Conservation (phyloP, 2,797 vertebrate genomes). For the Babyrousa celebensis region DNA sequence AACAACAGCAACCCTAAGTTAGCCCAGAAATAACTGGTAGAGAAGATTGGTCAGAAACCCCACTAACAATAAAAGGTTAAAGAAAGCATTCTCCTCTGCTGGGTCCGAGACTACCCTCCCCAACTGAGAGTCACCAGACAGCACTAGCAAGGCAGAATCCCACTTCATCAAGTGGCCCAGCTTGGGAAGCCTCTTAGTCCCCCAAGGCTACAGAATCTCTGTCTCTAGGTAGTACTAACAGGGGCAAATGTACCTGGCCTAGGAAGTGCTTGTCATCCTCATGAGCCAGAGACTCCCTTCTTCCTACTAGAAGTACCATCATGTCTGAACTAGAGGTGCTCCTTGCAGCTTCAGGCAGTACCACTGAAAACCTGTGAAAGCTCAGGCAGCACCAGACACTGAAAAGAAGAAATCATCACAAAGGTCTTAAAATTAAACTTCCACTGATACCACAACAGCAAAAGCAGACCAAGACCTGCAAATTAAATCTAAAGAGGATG, state of each 20-base stretch:
- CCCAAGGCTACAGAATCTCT: background rate
- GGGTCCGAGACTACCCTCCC: background rate
- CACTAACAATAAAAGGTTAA: background rate
- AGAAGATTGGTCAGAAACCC: background rate
- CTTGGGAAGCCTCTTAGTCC: background rate
- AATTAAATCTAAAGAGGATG: background rate
- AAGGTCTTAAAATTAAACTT: background rate
- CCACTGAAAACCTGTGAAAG: background rate
- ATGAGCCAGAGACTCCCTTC: background rate
- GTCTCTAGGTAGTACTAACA: background rate
- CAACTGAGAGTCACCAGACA: background rate
- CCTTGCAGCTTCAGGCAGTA: background rate
- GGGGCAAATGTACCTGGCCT: background rate
- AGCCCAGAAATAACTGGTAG: background rate
- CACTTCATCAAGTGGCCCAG: too few species aligned
- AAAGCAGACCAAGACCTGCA: background rate
- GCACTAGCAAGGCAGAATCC: background rate
- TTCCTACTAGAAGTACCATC: background rate
- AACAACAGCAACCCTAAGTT: background rate
- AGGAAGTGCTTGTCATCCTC: background rate
- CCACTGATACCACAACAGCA: background rate
- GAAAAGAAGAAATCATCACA: background rate
- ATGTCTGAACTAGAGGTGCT: background rate
- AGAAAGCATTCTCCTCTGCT: background rate
- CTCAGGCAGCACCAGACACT: background rate